Percentiles rank a stretch among this genome's conserved stretches.
These are phyloP conservation scores for Gambusia holbrooki DNA, from an alignment of 2,113 vertebrate genomes.

Conservation along the genomic window DNA sequence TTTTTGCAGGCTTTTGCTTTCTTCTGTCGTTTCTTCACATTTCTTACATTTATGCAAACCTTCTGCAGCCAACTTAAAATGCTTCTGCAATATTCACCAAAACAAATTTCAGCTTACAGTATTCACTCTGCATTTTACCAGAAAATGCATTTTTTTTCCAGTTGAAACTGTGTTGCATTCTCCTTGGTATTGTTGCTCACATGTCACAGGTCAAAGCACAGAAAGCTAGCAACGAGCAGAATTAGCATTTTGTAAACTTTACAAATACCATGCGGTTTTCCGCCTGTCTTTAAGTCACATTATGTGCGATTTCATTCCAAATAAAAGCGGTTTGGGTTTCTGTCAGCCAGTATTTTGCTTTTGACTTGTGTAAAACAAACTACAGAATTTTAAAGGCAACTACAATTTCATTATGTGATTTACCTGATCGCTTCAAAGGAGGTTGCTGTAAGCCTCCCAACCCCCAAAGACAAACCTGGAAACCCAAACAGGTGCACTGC, in stretches of 20 bases:
- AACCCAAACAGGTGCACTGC: conserved; percentile 24
- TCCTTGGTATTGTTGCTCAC: background rate
- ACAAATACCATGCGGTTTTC: background rate
- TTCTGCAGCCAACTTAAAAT: no score
- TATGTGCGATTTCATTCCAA: no score
- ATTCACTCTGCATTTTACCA: no score
- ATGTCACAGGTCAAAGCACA: background rate
- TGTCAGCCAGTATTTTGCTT: conserved; percentile 8
- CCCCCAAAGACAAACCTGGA: conserved; percentile 9
- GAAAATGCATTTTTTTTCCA: no score
- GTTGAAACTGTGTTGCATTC: background rate
- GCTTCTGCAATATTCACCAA: no score
- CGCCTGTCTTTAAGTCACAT: background rate
- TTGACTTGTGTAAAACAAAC: background rate
- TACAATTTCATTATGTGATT: background rate
- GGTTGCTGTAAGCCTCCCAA: background rate
- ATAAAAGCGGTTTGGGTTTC: no score
- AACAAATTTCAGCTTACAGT: no score
- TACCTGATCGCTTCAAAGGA: background rate
- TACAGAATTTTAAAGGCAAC: background rate
- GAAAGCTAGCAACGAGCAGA: background rate
- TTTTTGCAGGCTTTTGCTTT: no score
- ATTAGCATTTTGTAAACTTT: background rate
- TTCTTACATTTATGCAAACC: no score
- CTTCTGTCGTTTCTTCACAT: no score